Percentiles rank a stretch among this genome's conserved stretches.
These are phyloP conservation scores for Belgica antarctica DNA, from an alignment of 2,888 invertebrate species.

Conservation along the genomic window DNA sequence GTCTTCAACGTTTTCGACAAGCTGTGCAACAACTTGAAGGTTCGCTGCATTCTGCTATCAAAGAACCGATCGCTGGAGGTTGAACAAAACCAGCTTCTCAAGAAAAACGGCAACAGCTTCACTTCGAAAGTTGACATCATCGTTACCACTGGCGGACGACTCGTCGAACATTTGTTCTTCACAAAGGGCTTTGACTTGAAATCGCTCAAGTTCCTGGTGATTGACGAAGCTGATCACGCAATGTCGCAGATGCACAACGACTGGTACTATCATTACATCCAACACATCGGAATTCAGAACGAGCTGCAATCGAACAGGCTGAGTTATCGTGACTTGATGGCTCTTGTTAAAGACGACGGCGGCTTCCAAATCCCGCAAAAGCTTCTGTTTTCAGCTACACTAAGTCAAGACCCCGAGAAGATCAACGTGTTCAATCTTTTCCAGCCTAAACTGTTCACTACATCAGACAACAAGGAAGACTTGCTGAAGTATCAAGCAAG, in stretches of 20 bases:
- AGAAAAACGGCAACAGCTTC: conserved; percentile 52
- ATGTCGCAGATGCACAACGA: conserved; percentile 89
- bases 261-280: conserved; percentile 81
- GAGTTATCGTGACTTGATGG: conserved; percentile 27
- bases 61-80: conserved; percentile 66
- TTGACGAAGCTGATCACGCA: conserved; percentile 97
- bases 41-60: conserved; percentile 70
- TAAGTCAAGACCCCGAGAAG: conserved; percentile 95
- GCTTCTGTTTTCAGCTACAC: conserved; percentile 93
- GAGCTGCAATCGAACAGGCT: conserved; percentile 39
- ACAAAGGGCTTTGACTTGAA: conserved; percentile 76
- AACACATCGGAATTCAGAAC: conserved; percentile 56
- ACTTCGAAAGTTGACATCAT: conserved; percentile 71
- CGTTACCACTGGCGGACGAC: conserved; percentile 88
- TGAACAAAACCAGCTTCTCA: conserved; percentile 66
- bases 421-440: conserved; percentile 84
- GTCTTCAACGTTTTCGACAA: conserved; percentile 78
- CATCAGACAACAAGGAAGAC: conserved; percentile 53
- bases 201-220: conserved; percentile 74
- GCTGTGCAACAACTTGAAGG: conserved; percentile 64
- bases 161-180: conserved; percentile 86
- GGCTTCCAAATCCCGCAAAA: conserved; percentile 72
- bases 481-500: conserved; percentile 48
- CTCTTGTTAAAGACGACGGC: conserved; percentile 46
- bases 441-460: conserved; percentile 87